Base-by-base conservation (phyloP, 2,113 vertebrate genomes). In the Xenopus laevis region DNA sequence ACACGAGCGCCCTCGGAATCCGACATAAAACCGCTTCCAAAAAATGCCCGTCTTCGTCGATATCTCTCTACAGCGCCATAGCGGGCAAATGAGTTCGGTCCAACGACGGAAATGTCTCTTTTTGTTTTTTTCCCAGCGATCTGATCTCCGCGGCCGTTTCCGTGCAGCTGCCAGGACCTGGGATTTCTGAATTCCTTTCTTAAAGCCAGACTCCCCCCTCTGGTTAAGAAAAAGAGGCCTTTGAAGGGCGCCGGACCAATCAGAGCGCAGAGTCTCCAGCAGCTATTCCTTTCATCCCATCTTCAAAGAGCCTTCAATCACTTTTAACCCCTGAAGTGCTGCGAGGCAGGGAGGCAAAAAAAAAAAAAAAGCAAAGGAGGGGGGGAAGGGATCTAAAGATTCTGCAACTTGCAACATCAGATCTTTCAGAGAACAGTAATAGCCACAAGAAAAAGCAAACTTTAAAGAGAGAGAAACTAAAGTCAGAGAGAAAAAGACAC, bases 201-300 rank as follows among this genome's bases (percentile, higher is more conserved):
- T 76, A 76, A 76, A 76, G 74, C 74, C 74, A 76, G 74, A 76
- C 74, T 76, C 74, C 67, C 18, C 74, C 74, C 67, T 76, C 74
- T 76, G 74, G 74, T 76, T 76, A 76, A 76, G 74, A 76, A 76
- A 60, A 70, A 57, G 67, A 70, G 67, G 57, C 74, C 74, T 76
- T 76, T 76, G 74, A 76, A 76, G 74, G 59, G 27, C 8, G 74
- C 74, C 74, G 74, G 74, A 64, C 74, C 74, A 76, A 76, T 70
- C 27, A 64, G 23, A 23, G 74, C 66, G 11, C 1, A 76, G 66
- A 70, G 66, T 55, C 74, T 70, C 74, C 74, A 64, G 59, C 73
- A 76, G 74, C 74, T 70, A 76, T 76, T 76, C 74, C 74, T 76
- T 76, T 76, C 74, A 70, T 76, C 73, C 73, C 73, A 76, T 76